Base-by-base conservation (phyloP, 2,797 vertebrate species). In the Chrosomus eos region DNA sequence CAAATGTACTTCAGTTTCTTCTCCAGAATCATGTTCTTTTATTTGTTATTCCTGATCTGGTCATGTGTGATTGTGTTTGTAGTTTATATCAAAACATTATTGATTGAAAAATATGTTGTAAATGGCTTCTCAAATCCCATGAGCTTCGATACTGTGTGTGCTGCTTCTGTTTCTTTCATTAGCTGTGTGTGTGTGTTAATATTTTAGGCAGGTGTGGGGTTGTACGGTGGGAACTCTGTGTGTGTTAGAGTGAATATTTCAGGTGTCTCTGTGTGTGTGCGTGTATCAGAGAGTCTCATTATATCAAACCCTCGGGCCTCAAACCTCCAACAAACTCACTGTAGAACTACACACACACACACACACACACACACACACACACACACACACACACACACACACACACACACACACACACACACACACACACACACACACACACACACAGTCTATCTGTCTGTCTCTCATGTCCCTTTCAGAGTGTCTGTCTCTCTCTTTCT, bases 281-380 rank as follows among this genome's bases (percentile, higher is more conserved):
- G 36, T 88, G 85, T 84, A 43, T 70, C 31, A 70, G 51, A 68
- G 51, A 90, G 86, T 82, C 88, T 89, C 87, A 90, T 90, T 90
- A 90, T 88, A 90, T 87, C 85, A 79, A 87, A 75, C 86, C 89
- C 89, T 89, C 62, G 64, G 88, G 89, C 86, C 80, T 83, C 73
- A 86, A 89, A 84, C 74, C 84, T 85, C 85, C 81, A 86, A 71
- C 78, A 86, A 45, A 60, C 76, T 45, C 74, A 23, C 51, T 51
- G 71, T 66, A 33, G 8, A 58, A 43, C 72, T 10, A 31, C 68
- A 82, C 40, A 72, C 36, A 70, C 67, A 68, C 6, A 70, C 67
- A 70, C 23, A 38, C 64, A 67, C 64, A 66, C 62, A 16, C 26
- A 19, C 58, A 60, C n/a, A 60, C n/a, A 13, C 58, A 26, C 58